Base-by-base conservation (phyloP, 2,888 invertebrate genomes). In the Trisateles emortualis region DNA sequence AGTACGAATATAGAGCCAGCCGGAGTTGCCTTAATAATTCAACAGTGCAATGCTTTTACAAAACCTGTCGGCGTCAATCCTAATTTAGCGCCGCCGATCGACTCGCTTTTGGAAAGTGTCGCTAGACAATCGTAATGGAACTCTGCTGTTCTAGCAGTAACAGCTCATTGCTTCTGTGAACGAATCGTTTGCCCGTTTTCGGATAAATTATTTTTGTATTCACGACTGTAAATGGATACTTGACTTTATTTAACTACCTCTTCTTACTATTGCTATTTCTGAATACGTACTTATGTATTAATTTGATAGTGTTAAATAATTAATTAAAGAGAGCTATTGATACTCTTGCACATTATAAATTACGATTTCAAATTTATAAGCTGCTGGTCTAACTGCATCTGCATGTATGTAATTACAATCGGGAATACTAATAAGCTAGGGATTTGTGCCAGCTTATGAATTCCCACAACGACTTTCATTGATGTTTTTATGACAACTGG, bases 1-100 rank as follows among this genome's bases (percentile, higher is more conserved):
- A 72, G 85, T 85, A 87, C 92, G 82, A 80, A 90, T 90, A 91
- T 92, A 92, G 88, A 81, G 78, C 83, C 84, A 86, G 83, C 78
- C 89, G 69, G 87, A 87, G 88, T 81, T 82, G 83, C 86, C 89
- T 92, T 90, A 91, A 92, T 92, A 92, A 92, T 92, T 92, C 90
- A 92, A 91, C 92, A 91, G 85, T 90, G 92, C 92, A 92, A 92
- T 92, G 92, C 92, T 92, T 92, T 92, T 92, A 92, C 92, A 92
- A 90, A 92, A 90, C 88, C 90, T 92, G 92, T 92, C 91, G 81
- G 66, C 90, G 92, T 92, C 92, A 92, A 88, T 92, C 90, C 87
- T 92, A 88, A 92, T 92, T 92, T 92, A 82, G 86, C 82, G 66
- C 71, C 79, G 75, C 78, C 90, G 87, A 91, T 92, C 89, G 90